A percentile compares a stretch with the other conserved stretches of the same genome.
Evolutionary conservation across 2,113 vertebrate species (phyloP).

Genomic region (Ornithorhynchus anatinus): DNA sequence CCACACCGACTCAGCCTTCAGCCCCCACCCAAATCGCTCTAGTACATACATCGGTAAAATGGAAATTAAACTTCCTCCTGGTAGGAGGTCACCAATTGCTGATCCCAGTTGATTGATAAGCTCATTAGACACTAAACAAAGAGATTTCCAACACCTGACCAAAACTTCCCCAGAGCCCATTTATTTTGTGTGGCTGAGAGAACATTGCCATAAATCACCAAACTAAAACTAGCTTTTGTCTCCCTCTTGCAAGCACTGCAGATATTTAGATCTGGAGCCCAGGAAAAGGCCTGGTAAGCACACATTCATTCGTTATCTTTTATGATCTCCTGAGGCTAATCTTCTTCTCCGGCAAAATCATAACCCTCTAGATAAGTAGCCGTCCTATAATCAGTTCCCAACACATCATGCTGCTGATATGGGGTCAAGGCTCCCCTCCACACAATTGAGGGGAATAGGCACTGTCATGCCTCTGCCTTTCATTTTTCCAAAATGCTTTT

Average conservation of each 20-base stretch:
- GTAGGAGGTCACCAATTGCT: not conserved
- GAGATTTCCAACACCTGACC: not conserved
- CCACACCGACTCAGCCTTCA: not conserved
- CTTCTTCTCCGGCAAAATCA: slow-evolving; percentile 19
- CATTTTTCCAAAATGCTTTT: slow-evolving; percentile 32
- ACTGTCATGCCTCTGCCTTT: slow-evolving; percentile 22
- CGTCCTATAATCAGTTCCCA: slow-evolving; percentile 13
- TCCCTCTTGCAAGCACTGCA: not conserved
- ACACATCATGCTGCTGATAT: slow-evolving; percentile 7
- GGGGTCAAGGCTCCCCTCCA: slow-evolving; percentile 23
- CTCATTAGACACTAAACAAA: not conserved
- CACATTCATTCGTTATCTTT: slow-evolving; percentile 19
- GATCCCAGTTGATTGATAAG: not conserved
- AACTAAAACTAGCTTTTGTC: not conserved
- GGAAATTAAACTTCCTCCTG: not conserved
- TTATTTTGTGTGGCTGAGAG: not conserved
- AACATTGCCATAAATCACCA: slow-evolving; percentile 8
- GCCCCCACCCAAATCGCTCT: not conserved
- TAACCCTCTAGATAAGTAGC: slow-evolving; percentile 18
- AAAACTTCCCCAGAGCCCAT: not conserved
- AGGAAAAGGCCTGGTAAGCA: slow-evolving; percentile 13
- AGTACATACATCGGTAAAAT: not conserved
- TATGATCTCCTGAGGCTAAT: slow-evolving; percentile 27
- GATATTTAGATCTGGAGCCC: not conserved
- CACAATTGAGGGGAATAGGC: not conserved